Base-by-base conservation (phyloP, 2,797 vertebrate genomes). In the Momotus momota region DNA sequence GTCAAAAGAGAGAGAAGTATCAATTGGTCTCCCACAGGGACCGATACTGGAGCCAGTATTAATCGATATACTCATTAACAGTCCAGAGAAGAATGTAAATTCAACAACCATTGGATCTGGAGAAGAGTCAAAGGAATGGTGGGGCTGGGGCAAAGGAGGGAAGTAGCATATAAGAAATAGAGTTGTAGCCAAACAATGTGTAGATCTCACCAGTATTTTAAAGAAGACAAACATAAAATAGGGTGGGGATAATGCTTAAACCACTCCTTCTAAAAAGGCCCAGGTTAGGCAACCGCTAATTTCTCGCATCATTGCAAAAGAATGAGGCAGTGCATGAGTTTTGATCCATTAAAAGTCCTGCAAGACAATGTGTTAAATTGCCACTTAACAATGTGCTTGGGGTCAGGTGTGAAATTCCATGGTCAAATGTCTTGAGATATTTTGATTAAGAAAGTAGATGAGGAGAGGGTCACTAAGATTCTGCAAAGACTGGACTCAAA, bases 61-160 rank as follows among this genome's bases (percentile, higher is more conserved):
- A 96, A 97, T 97, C 96, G 21, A 97, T 97, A 97, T 61, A 71
- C 95, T 97, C 95, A 96, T 97, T 97, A 97, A 93, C 91, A 94
- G 91, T 62, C n/a, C 74, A 74, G 88, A 94, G 65, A 86, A 90
- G 90, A 97, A 97, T 97, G 89, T 86, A 96, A 96, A 97, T 96
- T 96, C 90, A 92, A 86, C 81, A 83, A 80, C 88, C 77, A 79
- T 67, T 75, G 74, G 52, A 71, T 86, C 86, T 94, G 62, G 79
- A 96, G 84, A 79, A 86, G 83, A 92, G 92, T 93, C 91, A 95
- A 88, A 91, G 55, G 61, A 82, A 77, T 5, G 13, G 60, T 85
- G 67, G 40, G 38, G 40, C 82, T 40, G 62, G 94, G 75, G 94
- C 73, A 86, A 81, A 86, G 51, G 67, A 86, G 20, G n/a, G 19